phyloP scores from a whole-genome alignment of 1,140 invertebrate genomes.

The Rhopalosiphum maidis region DNA sequence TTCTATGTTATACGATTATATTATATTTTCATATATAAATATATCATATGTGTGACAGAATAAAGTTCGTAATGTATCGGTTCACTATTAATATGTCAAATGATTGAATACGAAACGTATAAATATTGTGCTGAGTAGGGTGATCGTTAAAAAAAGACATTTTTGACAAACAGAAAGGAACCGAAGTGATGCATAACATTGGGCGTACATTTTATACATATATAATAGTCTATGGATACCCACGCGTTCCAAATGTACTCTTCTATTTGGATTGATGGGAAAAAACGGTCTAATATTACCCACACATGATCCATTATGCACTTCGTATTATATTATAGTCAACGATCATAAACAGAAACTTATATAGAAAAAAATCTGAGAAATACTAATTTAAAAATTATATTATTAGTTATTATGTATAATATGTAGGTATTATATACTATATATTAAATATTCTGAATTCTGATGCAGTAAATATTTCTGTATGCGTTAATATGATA shows the following conservation, averaged over 20 bases:
- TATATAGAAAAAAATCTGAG: neutral
- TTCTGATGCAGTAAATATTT: neutral
- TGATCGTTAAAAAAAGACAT: neutral
- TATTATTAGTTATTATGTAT: neutral
- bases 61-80: neutral
- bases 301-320: neutral
- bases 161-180: neutral
- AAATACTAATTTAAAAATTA: neutral
- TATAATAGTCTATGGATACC: neutral
- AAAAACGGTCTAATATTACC: neutral
- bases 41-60: neutral
- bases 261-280: neutral
- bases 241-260: neutral
- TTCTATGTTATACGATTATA: neutral
- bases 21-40: neutral
- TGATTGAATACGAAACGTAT: neutral
- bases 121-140: slow-evolving; percentile 1
- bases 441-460: neutral
- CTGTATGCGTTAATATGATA: neutral
- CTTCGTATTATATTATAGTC: neutral
- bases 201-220: neutral
- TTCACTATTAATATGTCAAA: neutral
- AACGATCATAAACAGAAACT: neutral
- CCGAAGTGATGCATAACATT: slow-evolving; percentile 4
- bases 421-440: neutral